Conservation (phyloP, 2,113 vertebrate species). For the Arvicanthis niloticus region DNA sequence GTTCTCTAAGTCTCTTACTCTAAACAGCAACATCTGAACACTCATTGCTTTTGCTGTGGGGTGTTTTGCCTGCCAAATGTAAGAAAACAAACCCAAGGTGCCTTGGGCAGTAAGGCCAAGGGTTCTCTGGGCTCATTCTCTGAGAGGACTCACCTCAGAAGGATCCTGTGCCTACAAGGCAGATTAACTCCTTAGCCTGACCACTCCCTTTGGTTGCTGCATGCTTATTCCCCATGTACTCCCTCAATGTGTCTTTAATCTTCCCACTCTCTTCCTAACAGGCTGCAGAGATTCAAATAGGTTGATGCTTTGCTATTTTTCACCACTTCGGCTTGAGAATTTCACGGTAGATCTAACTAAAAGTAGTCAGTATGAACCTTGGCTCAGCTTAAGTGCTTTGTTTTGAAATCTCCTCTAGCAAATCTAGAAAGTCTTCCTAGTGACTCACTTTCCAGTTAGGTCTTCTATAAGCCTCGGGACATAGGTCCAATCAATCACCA, state of each 20-base stretch:
- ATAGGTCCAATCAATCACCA: neutral
- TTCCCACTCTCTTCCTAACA: neutral
- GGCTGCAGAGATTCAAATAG: neutral
- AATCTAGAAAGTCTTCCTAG: too few relatives aligned
- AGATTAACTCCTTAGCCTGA: neutral
- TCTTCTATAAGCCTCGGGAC: neutral
- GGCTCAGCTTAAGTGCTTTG: neutral
- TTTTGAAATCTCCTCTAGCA: neutral
- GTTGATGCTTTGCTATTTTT: neutral
- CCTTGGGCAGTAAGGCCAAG: too few relatives aligned
- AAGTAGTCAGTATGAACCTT: too few relatives aligned
- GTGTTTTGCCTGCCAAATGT: neutral
- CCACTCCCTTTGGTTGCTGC: neutral
- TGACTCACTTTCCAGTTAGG: too few relatives aligned
- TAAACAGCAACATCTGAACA: neutral
- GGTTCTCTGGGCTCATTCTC: neutral
- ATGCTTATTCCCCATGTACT: rapidly evolving
- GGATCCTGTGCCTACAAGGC: neutral
- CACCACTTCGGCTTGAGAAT: neutral
- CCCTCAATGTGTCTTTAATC: neutral
- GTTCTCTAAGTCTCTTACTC: neutral
- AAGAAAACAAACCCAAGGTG: neutral
- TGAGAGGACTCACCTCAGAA: neutral
- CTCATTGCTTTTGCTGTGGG: too few relatives aligned
- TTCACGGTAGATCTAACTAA: neutral